These are phyloP conservation scores for Zaprionus gabonicus DNA, from an alignment of 1,140 invertebrate species.

Conservation along the genomic window DNA sequence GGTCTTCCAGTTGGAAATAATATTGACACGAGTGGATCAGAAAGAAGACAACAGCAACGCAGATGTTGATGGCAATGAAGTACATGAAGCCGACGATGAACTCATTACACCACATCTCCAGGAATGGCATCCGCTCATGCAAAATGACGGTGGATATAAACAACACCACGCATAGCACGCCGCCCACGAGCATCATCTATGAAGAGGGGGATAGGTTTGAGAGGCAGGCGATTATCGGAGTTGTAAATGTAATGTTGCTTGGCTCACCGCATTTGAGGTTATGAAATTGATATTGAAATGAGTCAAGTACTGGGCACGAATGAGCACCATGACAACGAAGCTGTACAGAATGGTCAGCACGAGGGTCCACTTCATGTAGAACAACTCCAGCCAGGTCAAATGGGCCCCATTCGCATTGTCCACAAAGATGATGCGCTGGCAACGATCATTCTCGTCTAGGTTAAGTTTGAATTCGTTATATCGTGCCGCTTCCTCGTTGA, in stretches of 20 bases:
- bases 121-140: constrained; percentile 46
- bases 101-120: constrained; percentile 57
- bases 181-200: constrained; percentile 60
- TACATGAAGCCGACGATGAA: constrained; percentile 48
- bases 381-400: constrained; percentile 49
- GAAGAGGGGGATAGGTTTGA: background rate
- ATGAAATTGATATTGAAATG: constrained; percentile 53
- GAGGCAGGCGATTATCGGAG: background rate
- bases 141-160: constrained; percentile 38
- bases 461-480: background rate
- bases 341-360: constrained; percentile 57
- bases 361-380: constrained; percentile 59
- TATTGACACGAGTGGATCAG: constrained; percentile 46
- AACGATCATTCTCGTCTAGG: background rate
- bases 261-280: constrained; percentile 53
- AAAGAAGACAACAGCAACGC: constrained; percentile 48
- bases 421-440: constrained; percentile 37
- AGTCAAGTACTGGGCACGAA: constrained; percentile 53
- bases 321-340: constrained; percentile 46
- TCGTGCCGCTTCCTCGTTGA: constrained; percentile 20
- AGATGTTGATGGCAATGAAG: constrained; percentile 52
- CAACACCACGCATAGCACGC: constrained; percentile 31
- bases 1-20: constrained; percentile 35
- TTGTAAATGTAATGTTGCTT: background rate
- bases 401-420: constrained; percentile 20